Conservation (phyloP, 2,888 invertebrate species). For the Scaptomyza flava region DNA sequence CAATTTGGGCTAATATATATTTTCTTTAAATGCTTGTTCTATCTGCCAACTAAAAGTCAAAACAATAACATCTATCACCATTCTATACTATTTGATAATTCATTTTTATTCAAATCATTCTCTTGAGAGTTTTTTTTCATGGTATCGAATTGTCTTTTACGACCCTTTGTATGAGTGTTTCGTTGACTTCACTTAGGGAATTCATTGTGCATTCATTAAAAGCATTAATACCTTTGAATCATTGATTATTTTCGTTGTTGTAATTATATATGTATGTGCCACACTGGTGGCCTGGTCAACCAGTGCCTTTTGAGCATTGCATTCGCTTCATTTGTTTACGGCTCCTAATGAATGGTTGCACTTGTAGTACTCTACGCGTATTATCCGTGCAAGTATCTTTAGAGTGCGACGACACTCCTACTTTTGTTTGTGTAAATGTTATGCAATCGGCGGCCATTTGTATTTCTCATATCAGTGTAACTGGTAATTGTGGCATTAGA, state of each 20-base stretch:
- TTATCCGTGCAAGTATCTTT: constrained; percentile 26
- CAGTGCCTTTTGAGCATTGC: constrained; percentile 13
- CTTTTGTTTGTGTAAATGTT: constrained; percentile 22
- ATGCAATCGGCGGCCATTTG: constrained; percentile 35
- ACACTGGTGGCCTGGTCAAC: constrained; percentile 15
- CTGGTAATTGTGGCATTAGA: constrained; percentile 53
- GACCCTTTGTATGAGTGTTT: constrained; percentile 1
- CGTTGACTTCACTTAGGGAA: constrained; percentile 17
- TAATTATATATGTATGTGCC: constrained; percentile 36
- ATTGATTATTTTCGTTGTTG: constrained; percentile 44
- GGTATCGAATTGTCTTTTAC: constrained; percentile 8
- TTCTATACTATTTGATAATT: background rate
- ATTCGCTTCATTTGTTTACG: constrained; percentile 45
- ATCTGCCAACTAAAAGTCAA: background rate
- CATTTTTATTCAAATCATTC: background rate
- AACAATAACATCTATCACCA: background rate
- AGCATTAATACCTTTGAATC: constrained; percentile 45
- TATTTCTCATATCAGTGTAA: constrained; percentile 32
- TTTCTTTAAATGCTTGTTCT: too few species aligned
- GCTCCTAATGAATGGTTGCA: constrained; percentile 52
- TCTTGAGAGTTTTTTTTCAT: background rate
- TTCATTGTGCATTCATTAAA: constrained; percentile 32
- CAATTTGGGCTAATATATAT: constrained; percentile 29
- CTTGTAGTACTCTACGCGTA: constrained; percentile 9
- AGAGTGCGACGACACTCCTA: constrained; percentile 42